Evolutionary conservation across 2,113 vertebrate species (phyloP), one percentile per base, ranked within the genome.

Genomic region (Megaceryle maxima): DNA sequence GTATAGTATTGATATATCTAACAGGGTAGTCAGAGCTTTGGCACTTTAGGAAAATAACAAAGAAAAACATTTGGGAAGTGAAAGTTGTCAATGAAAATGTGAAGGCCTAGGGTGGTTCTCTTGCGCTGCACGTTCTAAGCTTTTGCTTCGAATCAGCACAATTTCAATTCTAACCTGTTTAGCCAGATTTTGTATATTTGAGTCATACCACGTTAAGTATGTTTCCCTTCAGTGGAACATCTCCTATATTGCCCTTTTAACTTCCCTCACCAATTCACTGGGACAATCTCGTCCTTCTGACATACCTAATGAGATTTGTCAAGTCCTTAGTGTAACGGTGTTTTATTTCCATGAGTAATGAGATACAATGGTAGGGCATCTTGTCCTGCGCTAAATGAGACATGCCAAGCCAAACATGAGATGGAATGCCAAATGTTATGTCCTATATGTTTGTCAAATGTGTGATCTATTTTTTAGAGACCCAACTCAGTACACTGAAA

Each of bases 401-500:
- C 70, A 86, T 90, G 86, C 95, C 96, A 97, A 97, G 83, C 68
- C 93, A 94, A 96, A 97, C 96, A 94, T 90, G 97, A 97, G 94
- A 90, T 93, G 88, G 87, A 96, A 97, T 96, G 92, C 88, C 90
- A 94, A 93, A 59, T 3, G 11, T 74, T 95, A 60, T 94, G 94
- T 91, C 93, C 72, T 90, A 10, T 94, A 55, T 95, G 90, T 97
- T 93, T 97, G 95, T 97, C 94, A 95, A 95, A 57, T 94, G 83
- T 81, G 76, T 98, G 96, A 98, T 98, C 93, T 96, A 95, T 97
- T 97, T 97, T 97, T 72, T 84, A 97, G 96, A 97, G 92, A 82
- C 66, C 82, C 82, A 96, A 89, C 92, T 94, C 95, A 92, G 63
- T 67, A 87, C 92, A 96, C 86, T 97, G 97, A 97, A 97, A 97